A percentile compares a stretch with the other conserved stretches of the same genome.
Conservation (phyloP, 1,140 invertebrate species). For the Saccostrea echinata region DNA sequence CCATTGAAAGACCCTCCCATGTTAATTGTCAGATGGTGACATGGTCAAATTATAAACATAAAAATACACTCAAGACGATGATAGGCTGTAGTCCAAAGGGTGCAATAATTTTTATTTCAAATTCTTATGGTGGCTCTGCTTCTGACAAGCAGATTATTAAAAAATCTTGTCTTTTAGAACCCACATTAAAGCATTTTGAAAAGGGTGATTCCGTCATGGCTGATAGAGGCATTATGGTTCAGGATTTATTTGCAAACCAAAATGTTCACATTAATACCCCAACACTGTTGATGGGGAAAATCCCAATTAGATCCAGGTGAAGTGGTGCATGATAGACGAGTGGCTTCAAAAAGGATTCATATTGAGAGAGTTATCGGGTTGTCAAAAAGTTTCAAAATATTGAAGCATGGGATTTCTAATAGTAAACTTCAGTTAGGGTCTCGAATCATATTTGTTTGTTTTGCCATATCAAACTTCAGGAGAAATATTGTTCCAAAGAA, state of each 20-base stretch:
- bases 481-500: conserved; percentile 23
- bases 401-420: conserved; percentile 27
- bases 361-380: conserved; percentile 60
- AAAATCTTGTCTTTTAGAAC: conserved; percentile 40
- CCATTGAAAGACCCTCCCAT: no score
- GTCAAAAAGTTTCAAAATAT: conserved; percentile 60
- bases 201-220: conserved; percentile 58
- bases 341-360: conserved; percentile 56
- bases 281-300: conserved; percentile 62
- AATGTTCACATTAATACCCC: conserved; percentile 47
- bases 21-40: no score
- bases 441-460: no score
- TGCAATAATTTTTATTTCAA: no score
- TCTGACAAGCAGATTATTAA: no score
- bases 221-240: conserved; percentile 61
- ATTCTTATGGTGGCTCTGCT: no score
- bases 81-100: no score
- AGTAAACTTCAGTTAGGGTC: conserved; percentile 44
- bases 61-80: no score
- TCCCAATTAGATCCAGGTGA: conserved; percentile 42
- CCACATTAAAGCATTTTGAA: conserved; percentile 47
- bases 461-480: no score
- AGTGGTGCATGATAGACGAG: conserved; percentile 56
- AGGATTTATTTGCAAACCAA: conserved; percentile 57
- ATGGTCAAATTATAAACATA: no score